Evolutionary conservation across 2,113 vertebrate genomes (phyloP).

Genomic region (Crotophaga sulcirostris): DNA sequence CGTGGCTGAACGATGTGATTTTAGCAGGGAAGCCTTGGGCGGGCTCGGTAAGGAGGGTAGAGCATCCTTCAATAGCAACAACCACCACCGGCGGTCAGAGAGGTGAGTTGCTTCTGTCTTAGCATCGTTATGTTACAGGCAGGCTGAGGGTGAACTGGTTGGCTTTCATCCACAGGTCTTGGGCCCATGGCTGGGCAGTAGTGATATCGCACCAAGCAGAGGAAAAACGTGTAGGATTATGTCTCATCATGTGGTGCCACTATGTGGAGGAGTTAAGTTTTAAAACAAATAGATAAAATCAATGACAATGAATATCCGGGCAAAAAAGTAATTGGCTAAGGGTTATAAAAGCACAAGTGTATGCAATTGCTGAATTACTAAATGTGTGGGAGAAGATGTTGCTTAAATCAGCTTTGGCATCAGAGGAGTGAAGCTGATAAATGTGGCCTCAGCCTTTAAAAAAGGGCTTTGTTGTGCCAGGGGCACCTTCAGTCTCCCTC

Average conservation of each 20-base stretch:
- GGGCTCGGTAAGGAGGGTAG: neutral
- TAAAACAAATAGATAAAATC: neutral
- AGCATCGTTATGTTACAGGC: neutral
- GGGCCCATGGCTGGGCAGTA: neutral
- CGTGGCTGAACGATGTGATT: accelerated
- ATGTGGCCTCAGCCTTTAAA: neutral
- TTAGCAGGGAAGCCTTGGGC: neutral
- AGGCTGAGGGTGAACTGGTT: neutral
- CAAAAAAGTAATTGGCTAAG: neutral
- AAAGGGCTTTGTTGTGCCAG: neutral
- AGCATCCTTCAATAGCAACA: neutral
- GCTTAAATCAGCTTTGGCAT: neutral
- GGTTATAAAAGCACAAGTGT: neutral
- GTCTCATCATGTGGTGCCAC: neutral
- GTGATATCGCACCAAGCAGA: neutral
- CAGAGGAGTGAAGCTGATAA: neutral
- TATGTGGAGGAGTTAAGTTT: neutral
- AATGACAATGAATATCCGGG: neutral
- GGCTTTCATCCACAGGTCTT: neutral
- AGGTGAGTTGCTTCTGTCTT: neutral
- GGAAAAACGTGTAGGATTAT: neutral
- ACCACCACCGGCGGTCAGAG: accelerated
- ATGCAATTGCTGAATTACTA: neutral
- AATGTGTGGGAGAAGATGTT: neutral
- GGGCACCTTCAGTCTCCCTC: neutral